Evolutionary conservation across 2,113 vertebrate species (phyloP), one percentile per base, ranked within the genome.

Genomic region (Lynx canadensis): DNA sequence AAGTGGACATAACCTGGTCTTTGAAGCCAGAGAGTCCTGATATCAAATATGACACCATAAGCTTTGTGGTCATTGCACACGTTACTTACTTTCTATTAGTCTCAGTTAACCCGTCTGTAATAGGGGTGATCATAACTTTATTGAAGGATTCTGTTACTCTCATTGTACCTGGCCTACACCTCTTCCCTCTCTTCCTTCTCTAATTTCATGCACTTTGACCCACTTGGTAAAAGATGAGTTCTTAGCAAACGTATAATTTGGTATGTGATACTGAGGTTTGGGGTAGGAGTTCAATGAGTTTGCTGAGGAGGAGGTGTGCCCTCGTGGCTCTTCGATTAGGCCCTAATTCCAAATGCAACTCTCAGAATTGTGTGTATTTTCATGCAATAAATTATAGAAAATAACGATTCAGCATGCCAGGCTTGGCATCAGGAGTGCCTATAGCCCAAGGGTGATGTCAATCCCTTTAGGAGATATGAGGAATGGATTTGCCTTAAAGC

Each of bases 401-500:
- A 96, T 95, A 97, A 96, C 21, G 2, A 89, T 79, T 74, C 68
- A 71, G 60, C 63, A 89, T 86, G 95, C 93, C 95, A 98, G 18
- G 52, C 55, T 94, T 97, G 97, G 97, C 91, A 98, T 91, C 82
- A 57, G n/a, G 68, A 81, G 89, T 87, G 68, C 73, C 90, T 93
- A 84, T 48, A 65, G 73, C 85, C 91, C 60, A 63, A 91, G 82
- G 81, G 89, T 60, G 74, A 94, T 87, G 93, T 93, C 93, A 98
- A 48, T 69, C 84, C 95, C 85, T 96, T 95, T 93, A 97, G 85
- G 86, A 97, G 91, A 93, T 91, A 91, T 41, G 80, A 96, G 60
- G 55, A 91, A 95, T 97, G 91, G 63, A 95, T 98, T 97, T 98
- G 95, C 96, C 85, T 97, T 94, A 97, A 98, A 98, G 96, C 96